Evolutionary conservation across 2,888 invertebrate genomes (phyloP), one percentile per base, ranked within the genome.

Genomic region (Drosophila pegasa): DNA sequence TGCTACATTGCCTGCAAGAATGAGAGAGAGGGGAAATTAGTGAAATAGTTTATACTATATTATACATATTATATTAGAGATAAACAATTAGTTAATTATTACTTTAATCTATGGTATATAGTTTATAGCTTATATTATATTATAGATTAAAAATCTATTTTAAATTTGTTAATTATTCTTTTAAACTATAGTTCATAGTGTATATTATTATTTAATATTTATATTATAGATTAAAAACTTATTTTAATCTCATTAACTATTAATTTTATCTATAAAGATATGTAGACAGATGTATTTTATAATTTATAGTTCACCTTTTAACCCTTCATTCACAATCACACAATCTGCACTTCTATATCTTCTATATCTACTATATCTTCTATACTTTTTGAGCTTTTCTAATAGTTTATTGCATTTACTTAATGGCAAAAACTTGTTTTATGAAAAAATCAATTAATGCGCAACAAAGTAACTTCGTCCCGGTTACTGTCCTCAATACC

Each of bases 401-500:
- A 4, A 14, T 35, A 10, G 2, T 12, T 35, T 22, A 8, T 50
- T 35, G n/a, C 12, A 45, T 61, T 58, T 58, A 33, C 45, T 65
- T 65, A n/a, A n/a, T 54, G 37, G 27, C 41, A 72, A 61, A 62
- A 82, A 63, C 50, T 50, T 47, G 38, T 2, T 4, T 9, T 51
- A 47, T 51, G 33, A 86, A 80, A 88, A 88, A 85, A 88, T 85
- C 88, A 89, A 89, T 86, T 80, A 86, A 73, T 75, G 69, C 89
- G 87, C 90, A 88, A 88, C 90, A 88, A 88, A 88, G 88, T 88
- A 88, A 86, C 76, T 84, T 83, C 80, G 87, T 76, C 75, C 81
- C 89, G 89, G 80, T 88, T 88, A 90, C 88, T 88, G 90, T 89
- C 90, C 88, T 87, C 77, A 80, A 89, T 89, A 73, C 80, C 72